These are phyloP conservation scores for Bombus difficillimus DNA, from an alignment of 1,140 invertebrate genomes.

Conservation along the genomic window DNA sequence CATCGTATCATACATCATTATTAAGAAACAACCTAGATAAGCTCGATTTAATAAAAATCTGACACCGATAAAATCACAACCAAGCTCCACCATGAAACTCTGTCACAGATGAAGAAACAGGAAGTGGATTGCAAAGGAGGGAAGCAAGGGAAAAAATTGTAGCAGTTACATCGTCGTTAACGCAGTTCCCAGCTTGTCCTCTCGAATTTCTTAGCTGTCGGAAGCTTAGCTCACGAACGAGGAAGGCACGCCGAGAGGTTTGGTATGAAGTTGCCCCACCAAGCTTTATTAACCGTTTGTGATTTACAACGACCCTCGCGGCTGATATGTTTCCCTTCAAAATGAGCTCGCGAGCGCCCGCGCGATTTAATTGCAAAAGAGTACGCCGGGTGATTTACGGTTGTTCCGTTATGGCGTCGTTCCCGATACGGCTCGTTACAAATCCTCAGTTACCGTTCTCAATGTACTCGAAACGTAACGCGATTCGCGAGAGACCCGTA, in stretches of 20 bases:
- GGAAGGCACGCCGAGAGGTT: constrained; percentile 10
- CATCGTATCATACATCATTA: no score
- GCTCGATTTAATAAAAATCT: neutral
- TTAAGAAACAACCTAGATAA: neutral
- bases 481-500: neutral
- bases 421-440: constrained; percentile 62
- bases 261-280: neutral
- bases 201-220: constrained; percentile 53
- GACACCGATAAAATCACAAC: neutral
- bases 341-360: constrained; percentile 49
- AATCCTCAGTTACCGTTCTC: constrained; percentile 52
- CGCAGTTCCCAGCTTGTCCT: neutral
- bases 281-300: constrained; percentile 64
- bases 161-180: neutral
- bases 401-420: constrained; percentile 57
- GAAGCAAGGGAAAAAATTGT: neutral
- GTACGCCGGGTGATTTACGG: constrained; percentile 62
- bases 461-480: constrained; percentile 39
- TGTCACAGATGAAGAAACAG: no score
- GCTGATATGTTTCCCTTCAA: constrained; percentile 63
- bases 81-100: neutral
- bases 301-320: constrained; percentile 62
- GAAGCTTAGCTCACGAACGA: neutral
- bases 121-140: neutral
- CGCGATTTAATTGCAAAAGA: constrained; percentile 69